A percentile compares a stretch with the other conserved stretches of the same genome.
These are phyloP conservation scores for Lepus timidus DNA, from an alignment of 2,113 vertebrate genomes.

Conservation along the genomic window DNA sequence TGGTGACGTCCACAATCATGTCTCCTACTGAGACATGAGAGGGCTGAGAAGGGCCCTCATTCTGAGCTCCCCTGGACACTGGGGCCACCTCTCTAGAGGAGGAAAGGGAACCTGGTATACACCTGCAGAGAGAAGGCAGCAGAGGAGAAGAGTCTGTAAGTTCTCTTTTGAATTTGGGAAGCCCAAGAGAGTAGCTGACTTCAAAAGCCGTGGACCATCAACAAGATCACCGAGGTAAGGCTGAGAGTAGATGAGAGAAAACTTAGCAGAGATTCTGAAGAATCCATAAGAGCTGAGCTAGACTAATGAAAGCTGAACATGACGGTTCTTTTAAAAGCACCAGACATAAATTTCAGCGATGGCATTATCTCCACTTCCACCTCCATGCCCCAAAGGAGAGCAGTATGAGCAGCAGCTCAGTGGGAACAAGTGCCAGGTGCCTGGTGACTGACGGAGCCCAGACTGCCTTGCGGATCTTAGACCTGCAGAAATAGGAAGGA, in stretches of 20 bases:
- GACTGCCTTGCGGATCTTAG: not conserved
- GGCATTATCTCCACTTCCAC: not conserved
- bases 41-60: not conserved
- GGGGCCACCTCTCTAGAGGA: not conserved
- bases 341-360: not conserved
- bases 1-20: not conserved
- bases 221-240: not conserved
- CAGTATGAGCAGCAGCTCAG: not conserved
- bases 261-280: not conserved
- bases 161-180: not conserved
- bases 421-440: not conserved
- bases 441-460: not conserved
- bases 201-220: not conserved
- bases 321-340: not conserved
- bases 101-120: not conserved
- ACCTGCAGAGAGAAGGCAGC: not conserved
- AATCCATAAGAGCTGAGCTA: not conserved
- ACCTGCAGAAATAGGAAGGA: not conserved
- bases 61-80: not conserved
- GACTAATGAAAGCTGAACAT: not conserved
- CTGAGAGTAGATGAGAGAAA: not conserved
- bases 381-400: accelerated
- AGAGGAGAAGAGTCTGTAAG: not conserved
- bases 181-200: not conserved
- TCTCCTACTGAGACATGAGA: too few species aligned